phyloP scores from a whole-genome alignment of 2,888 invertebrate genomes.

The Atrina japonica region DNA sequence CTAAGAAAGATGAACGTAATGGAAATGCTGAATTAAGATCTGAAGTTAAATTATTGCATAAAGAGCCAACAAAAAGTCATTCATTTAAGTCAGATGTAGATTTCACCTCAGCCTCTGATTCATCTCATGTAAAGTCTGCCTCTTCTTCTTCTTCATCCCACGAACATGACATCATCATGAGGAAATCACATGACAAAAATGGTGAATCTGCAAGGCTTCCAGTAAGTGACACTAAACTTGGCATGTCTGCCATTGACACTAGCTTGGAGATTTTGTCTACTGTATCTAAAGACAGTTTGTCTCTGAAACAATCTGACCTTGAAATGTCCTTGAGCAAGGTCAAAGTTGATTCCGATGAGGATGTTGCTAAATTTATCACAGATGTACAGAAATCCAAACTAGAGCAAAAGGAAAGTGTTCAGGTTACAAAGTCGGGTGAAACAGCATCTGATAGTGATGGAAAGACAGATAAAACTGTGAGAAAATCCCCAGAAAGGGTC shows the following conservation, averaged over 20 bases:
- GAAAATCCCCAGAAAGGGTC: constrained; percentile 7
- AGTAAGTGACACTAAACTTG: constrained; percentile 37
- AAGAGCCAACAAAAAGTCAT: background rate
- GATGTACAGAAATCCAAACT: constrained; percentile 44
- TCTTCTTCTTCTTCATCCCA: too few species aligned
- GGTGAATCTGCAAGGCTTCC: background rate
- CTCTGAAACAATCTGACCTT: background rate
- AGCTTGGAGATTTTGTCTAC: constrained; percentile 54
- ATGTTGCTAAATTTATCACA: constrained; percentile 59
- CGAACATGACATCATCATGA: background rate
- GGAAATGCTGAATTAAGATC: too few species aligned
- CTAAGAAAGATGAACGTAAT: constrained; percentile 31
- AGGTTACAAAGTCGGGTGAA: constrained; percentile 11
- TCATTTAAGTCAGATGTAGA: too few species aligned
- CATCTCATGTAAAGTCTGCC: too few species aligned
- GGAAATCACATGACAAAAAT: background rate
- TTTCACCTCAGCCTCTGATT: too few species aligned
- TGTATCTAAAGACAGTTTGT: constrained; percentile 42
- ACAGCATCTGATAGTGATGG: constrained; percentile 17
- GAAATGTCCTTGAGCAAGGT: constrained; percentile 41
- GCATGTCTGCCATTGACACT: constrained; percentile 56
- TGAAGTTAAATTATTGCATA: background rate
- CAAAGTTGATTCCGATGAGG: constrained; percentile 48
- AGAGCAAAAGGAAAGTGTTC: constrained; percentile 9
- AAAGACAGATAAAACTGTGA: too few species aligned